These are phyloP conservation scores for Paraescarpia echinospica DNA, from an alignment of 1,140 invertebrate species.

Conservation along the genomic window DNA sequence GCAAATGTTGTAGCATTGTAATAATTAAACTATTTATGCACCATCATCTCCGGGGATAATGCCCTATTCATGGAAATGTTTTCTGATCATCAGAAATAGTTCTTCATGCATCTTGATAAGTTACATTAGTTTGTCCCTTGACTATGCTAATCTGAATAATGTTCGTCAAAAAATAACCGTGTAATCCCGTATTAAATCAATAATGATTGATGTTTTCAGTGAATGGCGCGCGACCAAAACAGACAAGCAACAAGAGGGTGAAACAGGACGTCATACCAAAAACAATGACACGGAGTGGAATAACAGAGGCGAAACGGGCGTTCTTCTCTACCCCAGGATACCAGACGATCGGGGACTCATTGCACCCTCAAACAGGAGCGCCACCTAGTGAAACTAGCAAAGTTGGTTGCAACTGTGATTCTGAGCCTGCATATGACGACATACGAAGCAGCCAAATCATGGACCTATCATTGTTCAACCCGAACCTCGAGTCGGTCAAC, in stretches of 20 bases:
- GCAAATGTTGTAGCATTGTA: too few species aligned
- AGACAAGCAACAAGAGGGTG: background rate
- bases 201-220: background rate
- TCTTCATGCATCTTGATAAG: too few species aligned
- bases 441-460: background rate
- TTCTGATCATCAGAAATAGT: too few species aligned
- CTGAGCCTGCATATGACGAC: background rate
- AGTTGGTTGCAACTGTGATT: background rate
- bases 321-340: background rate
- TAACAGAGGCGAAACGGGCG: background rate
- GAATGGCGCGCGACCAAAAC: background rate
- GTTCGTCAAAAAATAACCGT: too few species aligned
- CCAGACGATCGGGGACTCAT: background rate
- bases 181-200: too few species aligned
- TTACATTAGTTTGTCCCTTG: too few species aligned
- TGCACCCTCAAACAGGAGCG: background rate
- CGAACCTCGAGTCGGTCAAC: background rate
- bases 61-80: too few species aligned
- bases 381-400: background rate
- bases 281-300: background rate
- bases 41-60: too few species aligned
- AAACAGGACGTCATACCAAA: background rate
- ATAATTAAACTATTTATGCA: too few species aligned
- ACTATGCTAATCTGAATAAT: too few species aligned
- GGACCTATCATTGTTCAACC: background rate